Evolutionary conservation across 2,888 invertebrate genomes (phyloP).

Genomic region (Nymphalis polychloros): DNA sequence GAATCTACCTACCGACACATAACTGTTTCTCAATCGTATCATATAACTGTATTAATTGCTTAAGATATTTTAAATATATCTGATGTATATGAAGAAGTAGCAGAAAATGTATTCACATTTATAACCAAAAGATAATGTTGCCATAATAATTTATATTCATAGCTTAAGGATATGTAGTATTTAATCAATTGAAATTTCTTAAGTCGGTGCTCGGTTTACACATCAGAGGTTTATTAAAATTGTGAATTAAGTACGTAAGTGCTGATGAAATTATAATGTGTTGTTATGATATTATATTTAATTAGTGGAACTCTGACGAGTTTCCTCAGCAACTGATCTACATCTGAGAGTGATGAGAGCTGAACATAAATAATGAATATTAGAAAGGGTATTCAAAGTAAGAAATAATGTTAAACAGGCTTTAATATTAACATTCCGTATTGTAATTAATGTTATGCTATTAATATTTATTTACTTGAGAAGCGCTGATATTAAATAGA

Average conservation of each 20-base stretch:
- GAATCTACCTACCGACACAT: conserved; percentile 62
- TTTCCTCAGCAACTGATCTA: conserved; percentile 4
- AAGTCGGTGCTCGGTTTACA: conserved; percentile 72
- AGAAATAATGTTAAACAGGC: conserved; percentile 55
- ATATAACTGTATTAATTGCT: background rate
- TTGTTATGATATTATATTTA: conserved; percentile 60
- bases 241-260: conserved; percentile 51
- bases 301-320: conserved; percentile 41
- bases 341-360: conserved; percentile 21
- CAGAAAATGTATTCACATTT: conserved; percentile 43
- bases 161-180: conserved; percentile 55
- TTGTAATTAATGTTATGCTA: conserved; percentile 37
- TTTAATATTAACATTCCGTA: conserved; percentile 64
- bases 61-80: conserved; percentile 7
- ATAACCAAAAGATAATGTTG: conserved; percentile 72
- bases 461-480: conserved; percentile 39
- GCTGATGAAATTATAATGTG: conserved; percentile 60
- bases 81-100: conserved; percentile 6
- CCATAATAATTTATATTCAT: conserved; percentile 65
- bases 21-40: conserved; percentile 50
- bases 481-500: conserved; percentile 42
- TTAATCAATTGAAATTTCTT: conserved; percentile 53
- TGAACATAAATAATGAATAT: conserved; percentile 33
- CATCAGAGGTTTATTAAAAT: conserved; percentile 58
- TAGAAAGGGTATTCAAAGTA: conserved; percentile 51